Evolutionary conservation across 2,888 invertebrate genomes (phyloP), one percentile per base, ranked within the genome.

Genomic region (Seira sanloemensis): DNA sequence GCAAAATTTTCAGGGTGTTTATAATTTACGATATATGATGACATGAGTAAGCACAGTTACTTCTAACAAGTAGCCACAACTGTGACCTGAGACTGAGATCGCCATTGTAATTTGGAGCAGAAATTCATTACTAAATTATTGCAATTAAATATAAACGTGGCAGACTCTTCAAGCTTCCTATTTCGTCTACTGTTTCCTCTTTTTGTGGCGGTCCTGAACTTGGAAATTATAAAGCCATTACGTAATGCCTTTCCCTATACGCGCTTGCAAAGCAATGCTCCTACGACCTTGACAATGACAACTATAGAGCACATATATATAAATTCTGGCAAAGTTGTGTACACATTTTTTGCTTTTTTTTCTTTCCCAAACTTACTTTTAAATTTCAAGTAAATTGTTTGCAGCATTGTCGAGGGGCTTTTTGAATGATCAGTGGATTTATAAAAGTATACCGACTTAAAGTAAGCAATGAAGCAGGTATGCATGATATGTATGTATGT

Each of bases 281-380:
- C 58, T 46, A 68, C 79, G 79, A 79, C 79, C 79, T 79, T 79
- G 79, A 67, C 79, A 79, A 79, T 79, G 79, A 79, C 79, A 79
- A 25, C 72, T 54, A n/a, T n/a, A n/a, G n/a, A n/a, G n/a, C n/a
- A n/a, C n/a, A n/a, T n/a, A n/a, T n/a, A n/a, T n/a, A n/a, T n/a
- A n/a, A n/a, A 75, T 65, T 66, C 37, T 54, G 58, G 25, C 7
- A 58, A 73, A 73, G 54, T 72, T n/a, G n/a, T n/a, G n/a, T n/a
- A n/a, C 37, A 37, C 5, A 5, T 37, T 37, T 37, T 37, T 9
- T 37, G 37, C 37, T 37, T 12, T 5, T 37, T 37, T 37, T 37
- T 12, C 37, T 37, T 37, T 12, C 37, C 37, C 37, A 12, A 37
- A 37, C 5, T 9, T 9, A 37, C 12, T 12, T 37, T 12, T 37